These are phyloP conservation scores for Orchesellides sinensis DNA, from an alignment of 2,888 invertebrate species.

Conservation along the genomic window DNA sequence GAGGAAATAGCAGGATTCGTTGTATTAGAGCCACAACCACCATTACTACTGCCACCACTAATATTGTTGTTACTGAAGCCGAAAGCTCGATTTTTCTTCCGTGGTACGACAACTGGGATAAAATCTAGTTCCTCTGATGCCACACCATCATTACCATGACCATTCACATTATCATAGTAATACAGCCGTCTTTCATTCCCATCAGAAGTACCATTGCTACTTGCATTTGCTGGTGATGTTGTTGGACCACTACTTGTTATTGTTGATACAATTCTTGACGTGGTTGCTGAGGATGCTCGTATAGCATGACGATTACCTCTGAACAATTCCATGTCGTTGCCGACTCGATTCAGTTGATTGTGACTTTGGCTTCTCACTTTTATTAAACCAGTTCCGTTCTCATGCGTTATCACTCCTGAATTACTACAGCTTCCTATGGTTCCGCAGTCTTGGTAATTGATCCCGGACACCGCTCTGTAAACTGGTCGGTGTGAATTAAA, in stretches of 20 bases:
- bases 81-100: conserved; percentile 67
- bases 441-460: conserved; percentile 74
- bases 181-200: conserved; percentile 17
- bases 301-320: background rate
- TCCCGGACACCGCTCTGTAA: conserved; percentile 73
- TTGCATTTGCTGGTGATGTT: background rate
- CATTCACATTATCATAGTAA: conserved; percentile 50
- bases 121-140: conserved; percentile 41
- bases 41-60: conserved; percentile 8
- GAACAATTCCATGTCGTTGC: conserved; percentile 49
- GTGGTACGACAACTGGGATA: conserved; percentile 70
- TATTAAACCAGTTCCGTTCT: conserved; percentile 39
- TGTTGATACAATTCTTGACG: conserved; percentile 49
- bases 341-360: conserved; percentile 63
- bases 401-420: background rate
- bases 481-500: conserved; percentile 73
- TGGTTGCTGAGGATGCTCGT: conserved; percentile 6
- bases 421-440: conserved; percentile 48
- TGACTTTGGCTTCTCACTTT: conserved; percentile 71
- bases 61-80: conserved; percentile 31
- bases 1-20: conserved; percentile 12
- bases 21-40: background rate
- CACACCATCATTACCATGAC: conserved; percentile 35
- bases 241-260: conserved; percentile 33
- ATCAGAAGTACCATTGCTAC: no score